A percentile compares a stretch with the other conserved stretches of the same genome.
These are phyloP conservation scores for Cossypha heuglini DNA, from an alignment of 2,797 vertebrate species.

Conservation along the genomic window DNA sequence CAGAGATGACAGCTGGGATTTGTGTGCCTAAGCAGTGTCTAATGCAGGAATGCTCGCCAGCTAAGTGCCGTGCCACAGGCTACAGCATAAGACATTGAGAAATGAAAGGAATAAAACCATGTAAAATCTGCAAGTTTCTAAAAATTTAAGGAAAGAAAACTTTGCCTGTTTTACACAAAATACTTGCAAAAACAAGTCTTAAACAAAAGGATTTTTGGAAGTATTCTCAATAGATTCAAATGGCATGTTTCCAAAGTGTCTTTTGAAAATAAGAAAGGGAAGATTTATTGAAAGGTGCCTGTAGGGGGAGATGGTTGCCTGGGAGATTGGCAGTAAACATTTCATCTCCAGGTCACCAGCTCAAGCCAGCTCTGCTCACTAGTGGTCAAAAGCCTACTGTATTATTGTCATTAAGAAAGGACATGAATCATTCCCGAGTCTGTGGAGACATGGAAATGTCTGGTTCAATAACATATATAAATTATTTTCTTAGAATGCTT, in stretches of 20 bases:
- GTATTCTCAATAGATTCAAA: background rate
- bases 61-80: background rate
- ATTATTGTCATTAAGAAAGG: constrained; percentile 10
- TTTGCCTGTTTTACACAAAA: constrained; percentile 29
- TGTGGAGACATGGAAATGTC: constrained; percentile 33
- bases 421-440: background rate
- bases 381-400: constrained; percentile 14
- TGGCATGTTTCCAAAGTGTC: constrained; percentile 8
- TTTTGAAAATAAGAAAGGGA: background rate
- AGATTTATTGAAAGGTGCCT: constrained; percentile 58
- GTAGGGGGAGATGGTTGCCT: constrained; percentile 55
- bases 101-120: constrained; percentile 3
- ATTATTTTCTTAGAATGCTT: constrained; percentile 25
- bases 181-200: constrained; percentile 10
- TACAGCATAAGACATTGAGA: background rate
- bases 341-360: constrained; percentile 34
- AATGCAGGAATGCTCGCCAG: background rate
- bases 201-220: constrained; percentile 30
- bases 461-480: constrained; percentile 3
- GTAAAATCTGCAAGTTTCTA: constrained; percentile 12
- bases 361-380: background rate
- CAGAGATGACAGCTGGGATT: constrained; percentile 23
- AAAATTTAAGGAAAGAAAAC: constrained; percentile 36
- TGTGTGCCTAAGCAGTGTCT: background rate
- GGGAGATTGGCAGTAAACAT: constrained; percentile 50